A percentile compares a stretch with the other conserved stretches of the same genome.
These are phyloP conservation scores for Pogonomyrmex californicus DNA, from an alignment of 1,140 invertebrate genomes.

Conservation along the genomic window DNA sequence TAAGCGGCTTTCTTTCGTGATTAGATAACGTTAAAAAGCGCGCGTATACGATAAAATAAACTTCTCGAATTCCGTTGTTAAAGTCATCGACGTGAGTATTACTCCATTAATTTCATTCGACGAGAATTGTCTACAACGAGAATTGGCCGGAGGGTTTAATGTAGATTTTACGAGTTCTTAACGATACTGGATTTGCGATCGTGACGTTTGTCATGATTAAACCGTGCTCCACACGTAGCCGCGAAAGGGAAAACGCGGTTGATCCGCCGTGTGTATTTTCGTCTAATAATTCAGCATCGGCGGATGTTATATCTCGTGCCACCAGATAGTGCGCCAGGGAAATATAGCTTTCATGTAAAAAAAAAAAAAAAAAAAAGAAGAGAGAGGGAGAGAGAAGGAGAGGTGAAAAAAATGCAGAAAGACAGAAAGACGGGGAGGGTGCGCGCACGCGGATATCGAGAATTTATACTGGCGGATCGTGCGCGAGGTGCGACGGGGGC, in stretches of 20 bases:
- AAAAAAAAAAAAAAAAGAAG: neutral
- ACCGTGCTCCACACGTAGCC: conserved; percentile 4
- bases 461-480: conserved; percentile 31
- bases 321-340: neutral
- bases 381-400: neutral
- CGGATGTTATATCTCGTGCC: neutral
- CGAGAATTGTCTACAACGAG: conserved; percentile 8
- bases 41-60: neutral
- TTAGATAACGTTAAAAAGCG: too few relatives aligned
- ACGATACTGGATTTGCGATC: conserved; percentile 45
- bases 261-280: conserved; percentile 44
- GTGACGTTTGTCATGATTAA: conserved; percentile 53
- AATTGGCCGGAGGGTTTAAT: conserved; percentile 21
- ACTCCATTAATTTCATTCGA: conserved; percentile 35
- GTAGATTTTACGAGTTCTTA: conserved; percentile 47
- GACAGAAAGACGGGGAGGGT: neutral
- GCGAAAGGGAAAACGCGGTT: conserved; percentile 26
- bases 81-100: neutral
- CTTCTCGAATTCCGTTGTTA: neutral
- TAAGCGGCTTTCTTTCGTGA: too few relatives aligned
- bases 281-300: conserved; percentile 55
- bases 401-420: neutral
- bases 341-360: neutral
- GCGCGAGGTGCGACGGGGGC: neutral
- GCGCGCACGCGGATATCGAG: conserved; percentile 8